Base-by-base conservation (phyloP, 2,888 invertebrate species). In the Drosophila monieri region DNA sequence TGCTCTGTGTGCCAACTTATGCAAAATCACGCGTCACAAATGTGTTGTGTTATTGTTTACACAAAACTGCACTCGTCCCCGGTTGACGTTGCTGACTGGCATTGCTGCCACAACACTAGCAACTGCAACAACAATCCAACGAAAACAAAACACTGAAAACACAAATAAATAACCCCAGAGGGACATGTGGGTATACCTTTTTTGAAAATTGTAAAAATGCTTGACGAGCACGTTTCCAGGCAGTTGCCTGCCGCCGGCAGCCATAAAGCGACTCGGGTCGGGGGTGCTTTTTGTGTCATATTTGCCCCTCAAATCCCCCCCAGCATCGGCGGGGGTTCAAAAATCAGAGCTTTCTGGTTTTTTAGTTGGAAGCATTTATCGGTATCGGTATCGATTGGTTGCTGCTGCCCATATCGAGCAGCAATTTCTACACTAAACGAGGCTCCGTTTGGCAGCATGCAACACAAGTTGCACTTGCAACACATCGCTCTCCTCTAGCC, bases 1-100 rank as follows among this genome's bases (percentile, higher is more conserved):
- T 32, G 27, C 23, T 44, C 55, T 46, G 47, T 39, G 66, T 72
- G 83, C 79, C 83, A 88, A 84, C 80, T 85, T 85, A 85, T 85
- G 84, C 88, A 88, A 88, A 85, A 88, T 86, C 84, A 88, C 88
- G 84, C 88, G 85, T 88, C 84, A 75, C 76, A 86, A 86, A 84
- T 81, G 80, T 87, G 80, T 88, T 85, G 77, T 78, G 86, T 88
- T 83, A 83, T 86, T 85, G 86, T 88, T 85, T 85, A 84, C 80
- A 84, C 71, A 84, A 74, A 87, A 88, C 71, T 85, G 80, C 78
- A 80, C 56, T 67, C 80, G 64, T 66, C 49, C 59, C 37, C 47
- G 49, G 15, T 56, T 46, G 35, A 46, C 49, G 41, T 43, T 43
- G 39, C 39, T 41, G 39, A 41, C 39, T 41, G 56, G 15, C 55